Conservation (phyloP, 2,113 vertebrate species). For the Dolichotis patagonum region DNA sequence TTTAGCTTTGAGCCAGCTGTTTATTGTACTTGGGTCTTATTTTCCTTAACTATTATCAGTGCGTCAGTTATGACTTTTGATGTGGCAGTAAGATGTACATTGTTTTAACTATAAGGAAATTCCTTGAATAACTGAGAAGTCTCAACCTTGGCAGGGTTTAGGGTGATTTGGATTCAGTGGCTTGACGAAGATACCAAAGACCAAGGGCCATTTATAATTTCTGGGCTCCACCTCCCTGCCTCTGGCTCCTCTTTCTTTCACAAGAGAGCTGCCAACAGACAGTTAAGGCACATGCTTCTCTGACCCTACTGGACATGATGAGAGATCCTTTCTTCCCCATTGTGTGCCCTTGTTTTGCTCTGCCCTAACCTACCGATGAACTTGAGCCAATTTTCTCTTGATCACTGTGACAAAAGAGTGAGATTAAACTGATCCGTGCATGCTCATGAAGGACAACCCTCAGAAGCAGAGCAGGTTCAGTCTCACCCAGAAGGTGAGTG, state of each 20-base stretch:
- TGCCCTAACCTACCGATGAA: not conserved
- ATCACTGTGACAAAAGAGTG: not conserved
- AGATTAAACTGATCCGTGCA: not conserved
- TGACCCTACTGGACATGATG: not conserved
- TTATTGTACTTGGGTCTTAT: not conserved
- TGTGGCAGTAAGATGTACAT: not conserved
- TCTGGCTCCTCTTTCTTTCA: not conserved
- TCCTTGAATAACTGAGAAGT: not conserved
- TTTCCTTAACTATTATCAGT: not conserved
- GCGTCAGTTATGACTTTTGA: not conserved
- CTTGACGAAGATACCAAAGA: not conserved
- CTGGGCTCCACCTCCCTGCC: not conserved
- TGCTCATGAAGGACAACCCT: not conserved
- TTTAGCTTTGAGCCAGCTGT: not conserved
- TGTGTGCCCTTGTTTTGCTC: not conserved
- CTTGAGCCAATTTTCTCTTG: not conserved
- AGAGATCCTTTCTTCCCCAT: not conserved
- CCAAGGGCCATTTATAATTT: not conserved
- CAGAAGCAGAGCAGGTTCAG: not conserved
- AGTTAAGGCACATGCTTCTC: not conserved
- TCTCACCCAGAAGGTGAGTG: not conserved
- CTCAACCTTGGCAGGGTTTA: not conserved
- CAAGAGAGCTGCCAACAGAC: not conserved
- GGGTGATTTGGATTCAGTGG: not conserved
- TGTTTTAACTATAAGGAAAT: constrained; percentile 1